Conservation (phyloP, 2,888 invertebrate genomes). For the Diadegma fenestrale region DNA sequence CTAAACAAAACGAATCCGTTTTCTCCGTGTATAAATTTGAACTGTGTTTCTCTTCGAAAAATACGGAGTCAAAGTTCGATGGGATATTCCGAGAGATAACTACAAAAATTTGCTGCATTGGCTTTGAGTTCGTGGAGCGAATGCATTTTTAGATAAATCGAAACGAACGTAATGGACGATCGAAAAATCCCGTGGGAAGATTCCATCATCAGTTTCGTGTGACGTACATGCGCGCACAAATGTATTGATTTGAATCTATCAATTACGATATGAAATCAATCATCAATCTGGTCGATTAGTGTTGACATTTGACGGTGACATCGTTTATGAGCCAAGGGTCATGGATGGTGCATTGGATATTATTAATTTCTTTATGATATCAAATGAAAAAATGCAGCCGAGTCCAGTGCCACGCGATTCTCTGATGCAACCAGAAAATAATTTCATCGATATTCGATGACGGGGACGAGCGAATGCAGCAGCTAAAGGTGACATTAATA, state of each 20-base stretch:
- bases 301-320: constrained; percentile 11
- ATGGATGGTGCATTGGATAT: background rate
- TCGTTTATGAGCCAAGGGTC: background rate
- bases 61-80: background rate
- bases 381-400: background rate
- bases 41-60: background rate
- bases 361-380: constrained; percentile 7
- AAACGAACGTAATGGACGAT: background rate
- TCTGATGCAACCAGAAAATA: constrained; percentile 9
- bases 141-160: background rate
- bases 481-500: constrained; percentile 23
- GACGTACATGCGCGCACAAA: background rate
- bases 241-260: constrained; percentile 3
- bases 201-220: background rate
- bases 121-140: background rate
- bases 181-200: background rate
- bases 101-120: background rate
- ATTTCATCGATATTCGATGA: constrained; percentile 10
- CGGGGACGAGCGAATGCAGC: constrained; percentile 4
- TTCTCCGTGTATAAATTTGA: no score
- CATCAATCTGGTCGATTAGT: constrained; percentile 5
- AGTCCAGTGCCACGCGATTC: background rate
- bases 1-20: no score
- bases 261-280: constrained; percentile 7
- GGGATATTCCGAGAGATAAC: background rate